Evolutionary conservation across 2,797 vertebrate species (phyloP).

Genomic region (Muraenolepis orangiensis): DNA sequence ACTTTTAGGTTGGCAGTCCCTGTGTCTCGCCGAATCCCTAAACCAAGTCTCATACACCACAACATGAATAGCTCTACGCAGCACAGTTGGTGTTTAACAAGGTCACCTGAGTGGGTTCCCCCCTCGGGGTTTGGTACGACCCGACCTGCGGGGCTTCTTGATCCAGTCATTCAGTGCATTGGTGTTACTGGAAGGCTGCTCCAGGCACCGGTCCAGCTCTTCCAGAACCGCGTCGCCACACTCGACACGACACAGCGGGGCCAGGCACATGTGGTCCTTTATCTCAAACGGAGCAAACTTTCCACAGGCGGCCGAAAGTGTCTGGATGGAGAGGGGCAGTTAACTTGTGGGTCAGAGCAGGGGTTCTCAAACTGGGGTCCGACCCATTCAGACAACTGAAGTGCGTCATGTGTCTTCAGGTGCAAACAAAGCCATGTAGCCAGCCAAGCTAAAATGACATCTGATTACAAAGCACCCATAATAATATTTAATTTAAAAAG

Average conservation of each 20-base stretch:
- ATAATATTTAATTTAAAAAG: too few species aligned
- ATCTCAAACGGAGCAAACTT: constrained; percentile 99
- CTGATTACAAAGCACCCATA: too few species aligned
- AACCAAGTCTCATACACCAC: background rate
- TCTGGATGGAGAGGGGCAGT: constrained; percentile 69
- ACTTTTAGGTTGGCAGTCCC: background rate
- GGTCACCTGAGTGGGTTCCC: constrained; percentile 52
- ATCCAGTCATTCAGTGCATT: constrained; percentile 82
- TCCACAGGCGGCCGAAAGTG: constrained; percentile 88
- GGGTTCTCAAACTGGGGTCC: too few species aligned
- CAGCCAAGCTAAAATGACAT: too few species aligned
- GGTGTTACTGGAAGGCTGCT: constrained; percentile 51
- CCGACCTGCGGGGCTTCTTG: constrained; percentile 71
- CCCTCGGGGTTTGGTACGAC: constrained; percentile 70
- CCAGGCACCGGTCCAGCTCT: constrained; percentile 79
- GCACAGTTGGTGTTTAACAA: background rate
- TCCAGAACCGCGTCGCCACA: constrained; percentile 78
- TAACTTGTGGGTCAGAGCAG: too few species aligned
- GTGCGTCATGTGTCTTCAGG: too few species aligned
- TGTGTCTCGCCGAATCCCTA: background rate
- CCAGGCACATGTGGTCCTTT: constrained; percentile 90
- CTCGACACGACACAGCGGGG: constrained; percentile 81
- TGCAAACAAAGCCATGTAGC: too few species aligned
- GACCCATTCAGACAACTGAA: too few species aligned
- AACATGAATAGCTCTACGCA: background rate